Base-by-base conservation (phyloP, 2,797 vertebrate genomes). In the Sebastes hopkinsi region DNA sequence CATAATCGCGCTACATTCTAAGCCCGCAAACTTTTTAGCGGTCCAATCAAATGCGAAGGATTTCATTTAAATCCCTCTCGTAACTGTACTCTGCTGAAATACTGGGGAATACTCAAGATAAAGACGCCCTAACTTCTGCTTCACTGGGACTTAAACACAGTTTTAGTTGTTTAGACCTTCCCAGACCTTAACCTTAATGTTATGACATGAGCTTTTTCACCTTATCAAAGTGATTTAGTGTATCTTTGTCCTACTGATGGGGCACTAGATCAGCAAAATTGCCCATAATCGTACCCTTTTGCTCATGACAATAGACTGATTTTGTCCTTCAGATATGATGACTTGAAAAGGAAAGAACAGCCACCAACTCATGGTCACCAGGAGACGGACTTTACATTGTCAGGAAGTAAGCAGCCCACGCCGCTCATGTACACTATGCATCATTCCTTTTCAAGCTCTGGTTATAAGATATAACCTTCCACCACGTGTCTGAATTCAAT, bases 1-100 rank as follows among this genome's bases (percentile, higher is more conserved):
- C 16, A 18, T 46, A 46, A 46, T 46, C 16, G 16, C 7, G 3
- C 42, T 46, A 18, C 42, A 46, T 46, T 46, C 16, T 46, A 18
- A 46, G 42, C 16, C 16, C 0, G 16, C 16, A 0, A 0, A 46
- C 42, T 0, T 46, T 46, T 46, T 46, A 46, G 42, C 42, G 2
- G 7, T 18, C 42, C 42, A 46, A 46, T 18, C 42, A 46, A 46
- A 46, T 46, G 42, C 16, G 0, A 46, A 46, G 42, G 42, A 46
- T 46, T 46, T 46, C 16, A 46, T 46, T 46, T 46, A 46, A 46
- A 46, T 46, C 42, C 42, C 42, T 46, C 16, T 46, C 3, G 3
- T 46, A 18, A 46, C 38, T 42, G 14, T 42, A 16, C 42, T 46
- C 42, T 46, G 42, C 42, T 46, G 16, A 46, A 46, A 46, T 18